Evolutionary conservation across 2,797 vertebrate species (phyloP).

Genomic region (Spizella passerina): DNA sequence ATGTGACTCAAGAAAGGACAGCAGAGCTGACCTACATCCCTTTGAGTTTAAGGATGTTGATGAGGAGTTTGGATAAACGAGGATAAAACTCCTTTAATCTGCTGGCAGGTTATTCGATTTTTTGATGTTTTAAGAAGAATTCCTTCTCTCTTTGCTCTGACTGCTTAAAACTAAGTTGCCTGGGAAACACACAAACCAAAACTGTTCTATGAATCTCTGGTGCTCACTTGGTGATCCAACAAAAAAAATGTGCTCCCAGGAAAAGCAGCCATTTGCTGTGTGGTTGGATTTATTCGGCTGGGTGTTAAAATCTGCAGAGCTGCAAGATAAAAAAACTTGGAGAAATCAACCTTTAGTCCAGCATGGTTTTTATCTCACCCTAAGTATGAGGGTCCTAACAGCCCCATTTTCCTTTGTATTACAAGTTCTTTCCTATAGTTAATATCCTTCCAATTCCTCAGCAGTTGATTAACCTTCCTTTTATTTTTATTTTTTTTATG

Average conservation of each 20-base stretch:
- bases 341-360: not conserved
- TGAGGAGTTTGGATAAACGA: not conserved
- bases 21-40: not conserved
- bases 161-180: constrained; percentile 6
- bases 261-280: not conserved
- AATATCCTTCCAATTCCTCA: not conserved
- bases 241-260: not conserved
- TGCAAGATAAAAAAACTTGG: not conserved
- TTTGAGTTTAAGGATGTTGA: not conserved
- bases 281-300: not conserved
- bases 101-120: not conserved
- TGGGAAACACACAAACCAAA: not conserved
- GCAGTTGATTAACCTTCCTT: not conserved
- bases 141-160: not conserved
- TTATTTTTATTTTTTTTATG: not conserved
- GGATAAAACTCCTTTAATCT: not conserved
- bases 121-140: not conserved
- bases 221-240: not conserved
- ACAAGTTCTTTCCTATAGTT: not conserved
- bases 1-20: not conserved
- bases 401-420: not conserved
- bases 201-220: not conserved
- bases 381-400: not conserved
- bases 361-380: not conserved
- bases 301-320: not conserved